phyloP scores from a whole-genome alignment of 2,797 vertebrate genomes.

The Phrynocephalus forsythii region DNA sequence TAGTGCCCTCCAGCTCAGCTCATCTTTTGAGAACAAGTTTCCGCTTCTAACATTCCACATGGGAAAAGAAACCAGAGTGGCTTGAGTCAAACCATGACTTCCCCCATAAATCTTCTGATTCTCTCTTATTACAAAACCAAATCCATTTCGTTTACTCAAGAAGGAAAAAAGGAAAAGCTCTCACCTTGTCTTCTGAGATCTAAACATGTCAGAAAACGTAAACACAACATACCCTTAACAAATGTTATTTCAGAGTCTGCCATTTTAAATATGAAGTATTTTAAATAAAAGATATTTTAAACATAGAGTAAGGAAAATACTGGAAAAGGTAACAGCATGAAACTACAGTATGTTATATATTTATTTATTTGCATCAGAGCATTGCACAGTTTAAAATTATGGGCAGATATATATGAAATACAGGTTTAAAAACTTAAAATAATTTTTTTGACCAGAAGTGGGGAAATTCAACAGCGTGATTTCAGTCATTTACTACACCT shows the following conservation, averaged over 20 bases:
- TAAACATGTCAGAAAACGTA: constrained; percentile 32
- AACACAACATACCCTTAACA: constrained; percentile 17
- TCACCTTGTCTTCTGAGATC: background rate
- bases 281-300: constrained; percentile 16
- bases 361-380: too few species aligned
- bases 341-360: background rate
- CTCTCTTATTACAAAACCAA: constrained; percentile 4
- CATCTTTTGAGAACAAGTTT: background rate
- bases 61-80: background rate
- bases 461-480: too few species aligned
- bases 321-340: constrained; percentile 15
- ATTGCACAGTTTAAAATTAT: too few species aligned
- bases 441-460: too few species aligned
- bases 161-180: background rate
- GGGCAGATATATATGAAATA: too few species aligned
- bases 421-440: too few species aligned
- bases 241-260: background rate
- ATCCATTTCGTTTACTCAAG: background rate
- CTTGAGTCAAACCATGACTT: background rate
- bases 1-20: background rate
- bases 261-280: constrained; percentile 25
- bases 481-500: too few species aligned
- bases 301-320: background rate
- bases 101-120: background rate
- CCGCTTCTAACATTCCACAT: background rate